These are phyloP conservation scores for Penaeus chinensis DNA, from an alignment of 1,140 invertebrate species.

Conservation along the genomic window DNA sequence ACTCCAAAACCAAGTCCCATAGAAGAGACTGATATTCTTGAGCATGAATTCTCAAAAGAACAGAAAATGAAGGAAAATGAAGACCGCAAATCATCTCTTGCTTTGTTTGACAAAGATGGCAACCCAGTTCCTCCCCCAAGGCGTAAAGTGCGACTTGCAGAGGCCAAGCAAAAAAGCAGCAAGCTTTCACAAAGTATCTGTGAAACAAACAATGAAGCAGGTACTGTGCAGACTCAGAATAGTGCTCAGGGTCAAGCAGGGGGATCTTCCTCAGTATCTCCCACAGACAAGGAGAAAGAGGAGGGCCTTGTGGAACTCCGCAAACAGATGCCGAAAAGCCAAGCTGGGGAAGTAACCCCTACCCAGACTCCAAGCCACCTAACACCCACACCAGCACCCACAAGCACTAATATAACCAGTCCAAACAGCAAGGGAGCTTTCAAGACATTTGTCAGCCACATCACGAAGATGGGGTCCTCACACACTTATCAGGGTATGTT, in stretches of 20 bases:
- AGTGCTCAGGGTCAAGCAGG: not conserved
- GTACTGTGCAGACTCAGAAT: not conserved
- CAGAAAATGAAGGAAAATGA: conserved; percentile 27
- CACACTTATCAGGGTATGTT: conserved; percentile 59
- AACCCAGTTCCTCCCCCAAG: conserved; percentile 75
- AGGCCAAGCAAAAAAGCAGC: conserved; percentile 29
- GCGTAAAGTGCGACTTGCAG: conserved; percentile 67
- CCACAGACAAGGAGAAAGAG: conserved; percentile 14
- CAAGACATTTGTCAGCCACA: conserved; percentile 60
- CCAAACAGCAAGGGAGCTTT: conserved; percentile 58
- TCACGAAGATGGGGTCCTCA: conserved; percentile 58
- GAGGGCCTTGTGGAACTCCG: not conserved
- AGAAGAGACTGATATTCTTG: conserved; percentile 30
- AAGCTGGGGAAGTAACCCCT: conserved; percentile 19
- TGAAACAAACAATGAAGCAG: not conserved
- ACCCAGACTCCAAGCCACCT: conserved; percentile 20
- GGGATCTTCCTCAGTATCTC: not conserved
- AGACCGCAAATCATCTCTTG: conserved; percentile 71
- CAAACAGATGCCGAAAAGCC: conserved; percentile 6
- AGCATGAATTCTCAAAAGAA: conserved; percentile 42
- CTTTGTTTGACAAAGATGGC: conserved; percentile 74
- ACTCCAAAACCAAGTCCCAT: conserved; percentile 49
- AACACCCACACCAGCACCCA: not conserved
- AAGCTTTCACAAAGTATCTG: conserved; percentile 19
- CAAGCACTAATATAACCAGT: conserved; percentile 39